A percentile compares a stretch with the other conserved stretches of the same genome.
These are phyloP conservation scores for Rutilus rutilus DNA, from an alignment of 2,113 vertebrate species.

Conservation along the genomic window DNA sequence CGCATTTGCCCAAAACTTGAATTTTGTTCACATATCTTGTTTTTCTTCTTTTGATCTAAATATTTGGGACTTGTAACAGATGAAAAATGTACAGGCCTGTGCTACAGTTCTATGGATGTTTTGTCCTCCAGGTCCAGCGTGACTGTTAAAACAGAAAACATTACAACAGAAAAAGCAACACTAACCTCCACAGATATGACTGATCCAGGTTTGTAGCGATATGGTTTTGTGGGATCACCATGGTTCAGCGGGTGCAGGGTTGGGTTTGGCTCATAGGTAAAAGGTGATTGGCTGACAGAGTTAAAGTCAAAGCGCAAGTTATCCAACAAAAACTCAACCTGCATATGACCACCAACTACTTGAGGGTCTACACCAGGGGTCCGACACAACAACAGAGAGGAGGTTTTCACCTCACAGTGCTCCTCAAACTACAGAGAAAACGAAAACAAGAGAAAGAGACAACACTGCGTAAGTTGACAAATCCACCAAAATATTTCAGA, in stretches of 20 bases:
- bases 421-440: constrained; percentile 80
- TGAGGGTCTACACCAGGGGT: constrained; percentile 83
- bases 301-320: constrained; percentile 90
- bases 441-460: not conserved
- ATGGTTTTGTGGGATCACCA: constrained; percentile 82
- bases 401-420: constrained; percentile 86
- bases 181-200: constrained; percentile 96
- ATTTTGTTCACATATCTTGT: no score
- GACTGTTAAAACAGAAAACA: no score
- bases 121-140: no score
- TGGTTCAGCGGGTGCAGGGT: constrained; percentile 81
- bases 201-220: constrained; percentile 94
- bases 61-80: no score
- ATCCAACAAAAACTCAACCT: constrained; percentile 90
- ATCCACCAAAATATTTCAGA: not conserved
- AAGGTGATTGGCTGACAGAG: constrained; percentile 77
- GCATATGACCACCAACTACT: constrained; percentile 70
- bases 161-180: not conserved
- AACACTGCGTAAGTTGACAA: not conserved
- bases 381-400: constrained; percentile 85
- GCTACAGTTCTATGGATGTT: no score
- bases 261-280: constrained; percentile 90
- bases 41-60: no score
- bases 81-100: no score
- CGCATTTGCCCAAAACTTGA: no score